These are phyloP conservation scores for Taurulus bubalis DNA, from an alignment of 2,113 vertebrate genomes.

Conservation along the genomic window DNA sequence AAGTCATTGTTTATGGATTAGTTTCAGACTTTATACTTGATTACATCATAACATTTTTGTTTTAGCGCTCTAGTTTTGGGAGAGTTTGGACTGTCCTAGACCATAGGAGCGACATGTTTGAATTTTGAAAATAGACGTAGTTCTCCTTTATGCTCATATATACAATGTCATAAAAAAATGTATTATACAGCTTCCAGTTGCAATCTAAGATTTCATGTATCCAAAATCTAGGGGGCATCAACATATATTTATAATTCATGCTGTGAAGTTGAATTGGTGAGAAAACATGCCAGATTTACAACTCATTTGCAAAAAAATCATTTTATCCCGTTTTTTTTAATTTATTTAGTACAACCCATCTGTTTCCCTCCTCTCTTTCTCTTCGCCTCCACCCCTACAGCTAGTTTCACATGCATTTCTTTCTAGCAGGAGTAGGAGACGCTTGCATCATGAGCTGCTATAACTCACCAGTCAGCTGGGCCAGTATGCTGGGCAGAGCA, in stretches of 20 bases:
- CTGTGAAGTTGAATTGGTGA: not conserved
- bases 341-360: not conserved
- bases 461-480: conserved; percentile 18
- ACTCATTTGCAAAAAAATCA: not conserved
- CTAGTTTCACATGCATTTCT: not conserved
- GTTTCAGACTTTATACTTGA: too few species aligned
- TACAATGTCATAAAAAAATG: not conserved
- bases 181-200: not conserved
- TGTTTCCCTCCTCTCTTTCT: not conserved
- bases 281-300: not conserved
- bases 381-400: not conserved
- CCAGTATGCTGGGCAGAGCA: conserved; percentile 34
- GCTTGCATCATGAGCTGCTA: conserved; percentile 34
- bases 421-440: not conserved
- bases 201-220: not conserved
- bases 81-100: not conserved
- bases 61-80: not conserved
- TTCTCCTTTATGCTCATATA: not conserved
- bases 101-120: not conserved
- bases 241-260: not conserved
- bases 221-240: not conserved
- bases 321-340: not conserved
- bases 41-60: too few species aligned
- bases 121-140: not conserved
- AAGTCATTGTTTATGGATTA: not conserved